Base-by-base conservation (phyloP, 2,888 invertebrate genomes). In the Tricholauxania praeusta region DNA sequence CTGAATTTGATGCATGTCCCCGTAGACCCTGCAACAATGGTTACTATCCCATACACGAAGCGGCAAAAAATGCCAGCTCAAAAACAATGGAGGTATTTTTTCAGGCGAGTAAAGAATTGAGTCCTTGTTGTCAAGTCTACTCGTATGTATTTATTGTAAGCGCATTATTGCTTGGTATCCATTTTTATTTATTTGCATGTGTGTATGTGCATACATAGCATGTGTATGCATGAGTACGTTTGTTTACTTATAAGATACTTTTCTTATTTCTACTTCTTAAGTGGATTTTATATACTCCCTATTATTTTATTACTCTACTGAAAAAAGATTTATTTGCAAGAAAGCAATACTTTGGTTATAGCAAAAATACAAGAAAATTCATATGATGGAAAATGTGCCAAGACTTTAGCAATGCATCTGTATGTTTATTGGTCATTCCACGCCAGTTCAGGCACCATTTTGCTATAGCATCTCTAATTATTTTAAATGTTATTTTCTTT, bases 1-100 rank as follows among this genome's bases (percentile, higher is more conserved):
- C 92, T 57, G 92, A 94, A 79, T 90, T 94, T 79, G 94, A 92
- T 74, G 94, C 94, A 53, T 91, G 92, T 82, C 93, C 94, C 68
- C 92, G 93, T 81, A 90, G 89, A 76, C 92, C 93, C 3, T 96
- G 95, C 87, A 93, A 94, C 88, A 94, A 95, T 89, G 96, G 96
- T 14, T 96, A 94, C 87, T 96, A 95, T 84, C 96, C 96, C 0
- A 95, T 96, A 77, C 96, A 96, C 86, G 93, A 95, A 82, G 96
- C 96, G 2, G 96, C 96, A 5, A 95, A 95, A 84, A 95, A 95
- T 88, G 96, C 96, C 14, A 94, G 96, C 7, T 94, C 95, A 0
- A 91, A 92, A 81, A 94, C 95, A 12, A 91, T 96, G 91, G 94
- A 96, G 83, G 93, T 94, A 67, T 90, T 94, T 79, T 89, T 94